Percentiles rank a stretch among this genome's conserved stretches.
These are phyloP conservation scores for Felis chaus DNA, from an alignment of 2,113 vertebrate genomes.

Conservation along the genomic window DNA sequence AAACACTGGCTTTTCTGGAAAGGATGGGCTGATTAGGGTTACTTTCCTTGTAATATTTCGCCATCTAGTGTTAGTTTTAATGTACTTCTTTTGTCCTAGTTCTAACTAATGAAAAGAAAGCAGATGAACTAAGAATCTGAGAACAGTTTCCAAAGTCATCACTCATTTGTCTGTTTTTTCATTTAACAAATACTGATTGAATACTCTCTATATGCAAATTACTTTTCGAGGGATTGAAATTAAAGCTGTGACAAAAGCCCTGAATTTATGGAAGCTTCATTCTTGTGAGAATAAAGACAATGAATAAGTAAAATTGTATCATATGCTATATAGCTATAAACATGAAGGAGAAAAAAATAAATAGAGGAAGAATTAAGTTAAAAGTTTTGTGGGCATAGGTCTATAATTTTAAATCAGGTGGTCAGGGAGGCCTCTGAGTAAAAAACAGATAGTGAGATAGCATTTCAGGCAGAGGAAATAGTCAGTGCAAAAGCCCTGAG, in stretches of 20 bases:
- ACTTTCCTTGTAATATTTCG: neutral
- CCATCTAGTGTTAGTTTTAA: slow-evolving; percentile 61
- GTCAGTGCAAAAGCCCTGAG: neutral
- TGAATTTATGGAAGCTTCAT: neutral
- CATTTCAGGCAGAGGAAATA: neutral
- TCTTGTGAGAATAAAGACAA: neutral
- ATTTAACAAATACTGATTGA: neutral
- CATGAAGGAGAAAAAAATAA: neutral
- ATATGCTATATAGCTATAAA: neutral
- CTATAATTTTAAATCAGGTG: neutral
- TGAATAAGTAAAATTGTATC: neutral
- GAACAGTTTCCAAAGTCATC: neutral
- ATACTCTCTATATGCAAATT: neutral
- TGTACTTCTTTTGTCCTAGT: neutral
- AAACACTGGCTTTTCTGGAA: neutral
- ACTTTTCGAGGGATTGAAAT: neutral
- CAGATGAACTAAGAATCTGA: neutral
- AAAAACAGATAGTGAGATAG: neutral
- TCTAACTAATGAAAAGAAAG: neutral
- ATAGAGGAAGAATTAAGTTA: neutral
- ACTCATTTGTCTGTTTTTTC: neutral
- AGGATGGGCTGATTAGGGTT: neutral
- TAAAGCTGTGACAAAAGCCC: neutral
- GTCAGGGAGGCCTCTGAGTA: neutral
- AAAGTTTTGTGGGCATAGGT: neutral